Evolutionary conservation across 1,140 invertebrate species (phyloP), one percentile per base, ranked within the genome.

Genomic region (Geopemphigus sp.): DNA sequence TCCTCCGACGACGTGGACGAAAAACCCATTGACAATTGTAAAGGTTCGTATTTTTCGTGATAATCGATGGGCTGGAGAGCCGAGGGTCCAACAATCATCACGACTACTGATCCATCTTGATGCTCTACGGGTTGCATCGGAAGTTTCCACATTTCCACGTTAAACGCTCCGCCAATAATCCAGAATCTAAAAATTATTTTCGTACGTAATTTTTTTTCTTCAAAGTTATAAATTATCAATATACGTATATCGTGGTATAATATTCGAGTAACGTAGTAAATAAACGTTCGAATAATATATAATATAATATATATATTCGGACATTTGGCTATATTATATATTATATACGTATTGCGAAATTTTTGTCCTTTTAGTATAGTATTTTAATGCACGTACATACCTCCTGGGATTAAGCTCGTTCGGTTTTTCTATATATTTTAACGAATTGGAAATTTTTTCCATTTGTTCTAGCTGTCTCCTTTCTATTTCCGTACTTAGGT

Each of bases 371-470:
- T n/a, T n/a, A n/a, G n/a, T n/a, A n/a, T n/a, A 50, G 47, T 50
- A 50, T n/a, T 26, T 22, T 45, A n/a, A 45, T 10, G n/a, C 8
- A 1, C 26, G 3, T 50, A 54, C 15, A 14, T 64, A 70, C 82
- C 89, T 89, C n/a, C 91, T 85, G 56, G 92, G 85, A 86, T 92
- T 92, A 0, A 92, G 85, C 82, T 91, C 89, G 0, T 87, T 87
- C 78, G 85, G 84, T n/a, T 84, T 82, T 64, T 86, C 81, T 15
- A 83, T 83, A 11, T 84, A 84, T 32, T 83, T 85, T 2, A 88
- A 84, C 6, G 83, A 83, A 22, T 83, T 80, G 0, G 85, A 84
- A 12, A 84, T 81, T 6, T 84, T 83, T 61, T 84, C 84, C 80
- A 86, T 86, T 2, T 85, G 78, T 64, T 86, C 83, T 73, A 86